Base-by-base conservation (phyloP, 2,113 vertebrate genomes). In the Prionailurus bengalensis region DNA sequence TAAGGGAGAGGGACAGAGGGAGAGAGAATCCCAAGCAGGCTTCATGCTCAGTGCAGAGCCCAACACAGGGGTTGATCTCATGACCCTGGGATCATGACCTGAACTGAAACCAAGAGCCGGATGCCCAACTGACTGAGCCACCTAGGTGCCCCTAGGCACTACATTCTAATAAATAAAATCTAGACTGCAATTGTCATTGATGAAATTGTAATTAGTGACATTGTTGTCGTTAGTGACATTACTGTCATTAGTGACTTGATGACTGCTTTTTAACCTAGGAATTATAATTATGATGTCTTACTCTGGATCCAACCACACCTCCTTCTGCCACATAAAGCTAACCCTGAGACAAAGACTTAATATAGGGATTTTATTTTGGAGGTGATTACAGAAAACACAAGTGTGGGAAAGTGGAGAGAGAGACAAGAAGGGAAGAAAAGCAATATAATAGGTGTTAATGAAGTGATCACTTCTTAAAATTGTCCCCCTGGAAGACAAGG, bases 231-330 rank as follows among this genome's bases (percentile, higher is more conserved):
- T 45, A 89, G 29, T 78, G 66, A 85, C 65, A 83, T 76, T 94
- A 39, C 89, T 80, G 51, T 68, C 53, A 58, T 55, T 23, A 96
- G 45, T 80, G 29, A 86, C 36, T 42, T 76, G 39, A 91, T 95
- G 79, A 36, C 39, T 89, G 39, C 31, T 93, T 79, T 79, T 95
- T 87, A 78, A 61, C 7, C 39, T 80, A 55, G 88, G 16, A 23
- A 92, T 74, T 93, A 39, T 70, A 42, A 66, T 95, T 81, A 36
- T 25, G 29, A 55, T 89, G 39, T 82, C 31, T 39, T 93, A 78
- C 63, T 87, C 10, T 88, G 74, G 31, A 42, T 65, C 15, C n/a
- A 84, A 21, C 12, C 23, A 89, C 12, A 79, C 23, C 7, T 79
- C 17, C 13, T 36, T 4, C 16, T 88, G 66, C 11, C 51, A 39